Percentiles rank a stretch among this genome's conserved stretches.
phyloP scores from a whole-genome alignment of 2,797 vertebrate genomes.

The Protonibea diacanthus region DNA sequence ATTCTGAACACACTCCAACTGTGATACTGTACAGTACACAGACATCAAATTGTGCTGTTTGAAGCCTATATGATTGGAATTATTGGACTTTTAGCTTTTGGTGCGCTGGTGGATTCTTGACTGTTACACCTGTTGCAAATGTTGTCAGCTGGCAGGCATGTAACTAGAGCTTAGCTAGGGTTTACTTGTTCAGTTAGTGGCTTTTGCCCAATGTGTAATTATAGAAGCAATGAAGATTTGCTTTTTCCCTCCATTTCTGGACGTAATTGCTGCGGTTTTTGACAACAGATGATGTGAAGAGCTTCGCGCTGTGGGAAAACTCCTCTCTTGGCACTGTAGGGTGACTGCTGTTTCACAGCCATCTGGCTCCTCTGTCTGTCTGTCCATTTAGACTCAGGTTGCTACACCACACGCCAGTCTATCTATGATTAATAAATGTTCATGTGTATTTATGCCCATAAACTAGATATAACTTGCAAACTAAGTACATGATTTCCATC shows the following conservation, averaged over 20 bases:
- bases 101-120: not conserved
- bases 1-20: conserved; percentile 29
- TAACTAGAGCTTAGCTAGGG: conserved; percentile 7
- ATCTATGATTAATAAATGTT: conserved; percentile 48
- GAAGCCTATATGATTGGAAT: not conserved
- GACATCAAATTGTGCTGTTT: not conserved
- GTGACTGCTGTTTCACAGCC: conserved; percentile 65
- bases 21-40: not conserved
- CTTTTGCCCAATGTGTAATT: conserved; percentile 16
- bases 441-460: conserved; percentile 13
- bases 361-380: conserved; percentile 65
- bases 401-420: conserved; percentile 18
- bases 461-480: not conserved
- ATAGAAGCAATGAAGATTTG: conserved; percentile 28
- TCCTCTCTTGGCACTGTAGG: conserved; percentile 50
- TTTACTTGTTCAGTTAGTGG: conserved; percentile 28
- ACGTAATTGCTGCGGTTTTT: conserved; percentile 54
- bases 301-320: conserved; percentile 51
- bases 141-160: not conserved
- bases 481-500: not conserved
- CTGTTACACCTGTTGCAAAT: conserved; percentile 24
- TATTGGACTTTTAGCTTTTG: not conserved
- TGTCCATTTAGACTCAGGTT: conserved; percentile 45
- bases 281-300: conserved; percentile 48
- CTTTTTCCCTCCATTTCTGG: conserved; percentile 28